Evolutionary conservation across 2,888 invertebrate genomes (phyloP).

Genomic region (Lapara coniferarum): DNA sequence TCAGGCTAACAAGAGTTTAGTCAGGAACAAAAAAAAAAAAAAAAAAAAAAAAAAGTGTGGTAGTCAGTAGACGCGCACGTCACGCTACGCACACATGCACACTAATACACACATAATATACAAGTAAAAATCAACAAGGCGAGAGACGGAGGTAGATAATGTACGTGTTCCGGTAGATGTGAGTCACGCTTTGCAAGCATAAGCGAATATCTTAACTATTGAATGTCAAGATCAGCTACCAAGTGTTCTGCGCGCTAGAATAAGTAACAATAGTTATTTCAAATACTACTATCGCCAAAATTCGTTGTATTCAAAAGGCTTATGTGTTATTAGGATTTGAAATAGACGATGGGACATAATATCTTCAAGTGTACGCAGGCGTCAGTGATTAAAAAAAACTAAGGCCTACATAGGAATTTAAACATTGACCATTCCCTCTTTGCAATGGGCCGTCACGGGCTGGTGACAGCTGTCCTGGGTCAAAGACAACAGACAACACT

Average conservation of each 20-base stretch:
- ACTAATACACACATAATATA: conserved; percentile 8
- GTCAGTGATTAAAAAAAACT: too few relatives aligned
- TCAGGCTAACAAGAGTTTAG: too few relatives aligned
- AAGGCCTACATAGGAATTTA: not conserved
- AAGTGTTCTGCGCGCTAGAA: conserved; percentile 34
- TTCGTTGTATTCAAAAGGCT: too few relatives aligned
- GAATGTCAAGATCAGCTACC: conserved; percentile 64
- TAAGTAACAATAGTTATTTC: not conserved
- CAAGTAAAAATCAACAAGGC: conserved; percentile 23
- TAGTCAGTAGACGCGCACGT: conserved; percentile 14
- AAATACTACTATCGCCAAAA: not conserved
- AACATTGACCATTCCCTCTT: not conserved
- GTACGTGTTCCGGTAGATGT: conserved; percentile 53
- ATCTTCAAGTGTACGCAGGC: too few relatives aligned
- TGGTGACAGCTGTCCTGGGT: not conserved
- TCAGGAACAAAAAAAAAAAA: too few relatives aligned
- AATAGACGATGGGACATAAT: too few relatives aligned
- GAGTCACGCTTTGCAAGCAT: conserved; percentile 48
- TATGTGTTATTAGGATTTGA: too few relatives aligned
- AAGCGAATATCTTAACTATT: conserved; percentile 46
- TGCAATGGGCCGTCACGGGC: not conserved
- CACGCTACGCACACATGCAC: conserved; percentile 18
- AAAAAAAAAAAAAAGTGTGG: too few relatives aligned
- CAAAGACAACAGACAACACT: not conserved
- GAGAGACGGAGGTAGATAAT: conserved; percentile 33